Evolutionary conservation across 2,113 vertebrate genomes (phyloP).

Genomic region (Hippocampus abdominalis): DNA sequence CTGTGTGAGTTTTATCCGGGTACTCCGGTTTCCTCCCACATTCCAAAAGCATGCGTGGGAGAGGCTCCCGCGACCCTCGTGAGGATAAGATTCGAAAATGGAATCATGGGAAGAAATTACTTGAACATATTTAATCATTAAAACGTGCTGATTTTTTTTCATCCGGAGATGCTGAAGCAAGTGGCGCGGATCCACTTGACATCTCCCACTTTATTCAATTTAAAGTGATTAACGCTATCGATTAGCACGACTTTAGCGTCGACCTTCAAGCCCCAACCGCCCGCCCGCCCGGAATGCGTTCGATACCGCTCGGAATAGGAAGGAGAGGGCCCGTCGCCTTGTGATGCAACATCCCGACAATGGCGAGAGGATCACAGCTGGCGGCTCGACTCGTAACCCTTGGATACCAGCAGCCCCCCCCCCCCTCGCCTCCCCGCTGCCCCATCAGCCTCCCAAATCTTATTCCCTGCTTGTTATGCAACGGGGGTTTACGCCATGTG

Average conservation of each 20-base stretch:
- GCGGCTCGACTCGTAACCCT: neutral
- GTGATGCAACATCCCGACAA: constrained; percentile 33
- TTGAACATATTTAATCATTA: neutral
- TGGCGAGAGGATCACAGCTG: constrained; percentile 22
- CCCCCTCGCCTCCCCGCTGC: neutral
- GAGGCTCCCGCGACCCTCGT: too few relatives aligned
- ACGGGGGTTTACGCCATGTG: constrained; percentile 39
- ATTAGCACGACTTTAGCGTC: neutral
- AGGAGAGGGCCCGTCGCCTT: neutral
- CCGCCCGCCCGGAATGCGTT: too few relatives aligned
- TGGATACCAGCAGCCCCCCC: neutral
- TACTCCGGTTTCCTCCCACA: too few relatives aligned
- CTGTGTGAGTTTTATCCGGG: too few relatives aligned
- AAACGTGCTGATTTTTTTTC: neutral
- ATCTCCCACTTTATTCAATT: neutral
- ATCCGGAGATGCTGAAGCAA: neutral
- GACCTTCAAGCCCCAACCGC: neutral
- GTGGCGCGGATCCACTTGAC: neutral
- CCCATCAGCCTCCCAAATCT: constrained; percentile 18
- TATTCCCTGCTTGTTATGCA: constrained; percentile 39
- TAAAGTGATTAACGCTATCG: neutral
- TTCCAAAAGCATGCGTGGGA: too few relatives aligned
- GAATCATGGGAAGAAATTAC: too few relatives aligned
- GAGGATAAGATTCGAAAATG: too few relatives aligned
- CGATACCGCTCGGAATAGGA: neutral